Evolutionary conservation across 1,140 invertebrate genomes (phyloP), one percentile per base, ranked within the genome.

Genomic region (Aporrectodea caliginosa): DNA sequence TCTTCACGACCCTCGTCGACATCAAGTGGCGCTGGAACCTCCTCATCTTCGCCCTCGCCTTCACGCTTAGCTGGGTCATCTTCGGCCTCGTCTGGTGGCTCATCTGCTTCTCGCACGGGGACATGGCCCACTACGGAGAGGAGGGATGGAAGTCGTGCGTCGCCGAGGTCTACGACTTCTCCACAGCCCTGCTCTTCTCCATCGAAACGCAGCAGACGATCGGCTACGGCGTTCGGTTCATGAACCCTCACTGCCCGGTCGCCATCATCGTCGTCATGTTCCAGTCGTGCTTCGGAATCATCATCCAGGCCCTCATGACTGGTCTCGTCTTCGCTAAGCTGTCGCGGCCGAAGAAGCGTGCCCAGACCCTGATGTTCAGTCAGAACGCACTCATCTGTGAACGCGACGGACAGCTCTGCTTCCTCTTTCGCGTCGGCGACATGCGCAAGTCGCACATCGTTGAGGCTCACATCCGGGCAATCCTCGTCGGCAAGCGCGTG

Each of bases 191-290:
- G 34, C 80, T 90, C 16, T 90, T 90, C 81, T 88, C 89, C n/a
- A 88, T 90, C 79, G 90, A 90, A 78, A 90, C 90, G 0, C 90
- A 90, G 83, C 89, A 90, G 74, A 90, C 90, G 0, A 90, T 90
- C 72, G 90, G 90, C 32, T 90, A 90, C 80, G 90, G 90, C 33
- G 84, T 84, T 30, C 90, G 94, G 74, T 93, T 92, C 78, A 97
- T 95, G 0, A 97, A 95, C 0, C 95, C 97, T 85, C 94, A 98
- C 85, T 99, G 98, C 86, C 94, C 96, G 0, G 94, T 97, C 87
- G 96, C 95, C 0, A 94, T 99, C 80, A 94, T 98, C 83, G 92
- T 98, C 73, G 96, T 99, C 95, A 98, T 96, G 86, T 90, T 99
- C 71, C 98, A 99, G 88, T 98, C 95, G 83, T 97, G 98, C 81